Base-by-base conservation (phyloP, 2,113 vertebrate species). In the Lipotes vexillifer region DNA sequence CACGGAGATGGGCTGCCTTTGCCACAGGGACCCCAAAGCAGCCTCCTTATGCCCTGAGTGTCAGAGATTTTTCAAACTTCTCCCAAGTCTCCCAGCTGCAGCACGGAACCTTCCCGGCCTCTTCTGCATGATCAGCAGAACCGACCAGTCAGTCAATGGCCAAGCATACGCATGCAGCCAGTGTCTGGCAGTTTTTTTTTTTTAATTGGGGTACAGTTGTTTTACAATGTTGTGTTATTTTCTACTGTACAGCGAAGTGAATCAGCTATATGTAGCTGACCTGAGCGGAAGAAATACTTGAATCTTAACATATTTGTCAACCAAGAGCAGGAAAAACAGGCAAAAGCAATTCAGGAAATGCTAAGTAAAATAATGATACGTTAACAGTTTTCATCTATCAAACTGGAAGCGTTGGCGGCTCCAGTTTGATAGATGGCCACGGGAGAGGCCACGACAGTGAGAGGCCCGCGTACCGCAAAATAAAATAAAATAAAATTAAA, bases 291-390 rank as follows among this genome's bases (percentile, higher is more conserved):
- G 55, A 95, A 93, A 85, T 88, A 41, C 61, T 75, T 85, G 72
- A 89, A 75, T 75, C 81, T 88, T 91, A 84, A 74, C 57, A 93
- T 94, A 88, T 1, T 29, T 90, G n/a, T 41, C 93, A 90, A 63
- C 12, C 59, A 93, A 82, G 66, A 68, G 29, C 12, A 11, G 3
- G 33, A 27, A 66, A 55, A 72, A 75, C 23, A 41, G 29, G 61
- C 63, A 78, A 2, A 17, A 52, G 38, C 71, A 84, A 52, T 63
- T 78, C 31, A 66, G 75, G 68, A 95, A 95, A 95, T 69, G 83
- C 49, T 96, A 84, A 88, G 46, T 38, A 84, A 90, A 93, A 80
- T 46, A 49, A n/a, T 33, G 82, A 55, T 15, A 15, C 1, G 8
- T 55, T 36, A 13, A 46, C 27, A 77, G 44, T 65, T 96, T 82